phyloP scores from a whole-genome alignment of 1,140 invertebrate species.

The Ladona fulva region DNA sequence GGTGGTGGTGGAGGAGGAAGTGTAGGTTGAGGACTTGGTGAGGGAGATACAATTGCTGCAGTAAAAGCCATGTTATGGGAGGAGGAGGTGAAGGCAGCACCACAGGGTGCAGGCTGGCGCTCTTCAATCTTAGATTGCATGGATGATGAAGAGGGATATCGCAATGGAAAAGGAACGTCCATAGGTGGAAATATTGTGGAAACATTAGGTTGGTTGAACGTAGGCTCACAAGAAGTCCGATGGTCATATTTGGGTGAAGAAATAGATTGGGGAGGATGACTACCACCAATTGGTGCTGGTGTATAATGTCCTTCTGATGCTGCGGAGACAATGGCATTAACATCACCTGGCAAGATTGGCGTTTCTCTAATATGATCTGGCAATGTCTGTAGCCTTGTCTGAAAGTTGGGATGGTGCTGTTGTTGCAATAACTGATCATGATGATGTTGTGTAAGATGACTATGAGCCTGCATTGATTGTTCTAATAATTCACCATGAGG shows the following conservation, averaged over 20 bases:
- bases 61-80: conserved; percentile 67
- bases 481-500: not conserved
- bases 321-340: not conserved
- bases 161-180: not conserved
- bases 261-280: conserved; percentile 34
- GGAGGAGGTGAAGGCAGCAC: conserved; percentile 65
- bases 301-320: not conserved
- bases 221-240: conserved; percentile 38
- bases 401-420: not conserved
- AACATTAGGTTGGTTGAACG: not conserved
- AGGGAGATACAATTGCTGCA: conserved; percentile 54
- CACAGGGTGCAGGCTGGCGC: conserved; percentile 43
- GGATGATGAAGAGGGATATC: not conserved
- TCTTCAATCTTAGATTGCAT: conserved; percentile 23
- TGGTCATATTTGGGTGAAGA: conserved; percentile 44
- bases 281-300: not conserved
- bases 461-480: not conserved
- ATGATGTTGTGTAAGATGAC: not conserved
- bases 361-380: not conserved
- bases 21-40: not conserved
- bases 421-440: not conserved
- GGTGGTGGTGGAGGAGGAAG: conserved; percentile 28
- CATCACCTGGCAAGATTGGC: conserved; percentile 1
- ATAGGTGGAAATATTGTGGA: not conserved
- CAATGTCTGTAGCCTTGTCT: not conserved